These are phyloP conservation scores for Amiota minor DNA, from an alignment of 2,888 invertebrate species.

Conservation along the genomic window DNA sequence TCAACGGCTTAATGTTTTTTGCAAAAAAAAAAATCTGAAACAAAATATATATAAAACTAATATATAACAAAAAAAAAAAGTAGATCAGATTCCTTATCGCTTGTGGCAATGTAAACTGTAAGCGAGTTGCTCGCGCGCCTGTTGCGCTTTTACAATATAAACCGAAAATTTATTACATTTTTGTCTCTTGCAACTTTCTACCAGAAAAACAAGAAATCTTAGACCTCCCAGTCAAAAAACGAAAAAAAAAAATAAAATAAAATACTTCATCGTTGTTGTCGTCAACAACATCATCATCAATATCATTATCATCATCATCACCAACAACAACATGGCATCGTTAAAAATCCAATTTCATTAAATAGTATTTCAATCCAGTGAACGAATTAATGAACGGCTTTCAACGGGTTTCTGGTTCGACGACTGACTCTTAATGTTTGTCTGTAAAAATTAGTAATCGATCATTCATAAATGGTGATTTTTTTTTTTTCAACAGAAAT, in stretches of 20 bases:
- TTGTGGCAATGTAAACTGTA: too few relatives aligned
- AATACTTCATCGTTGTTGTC: neutral
- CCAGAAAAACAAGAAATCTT: too few relatives aligned
- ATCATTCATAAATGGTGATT: neutral
- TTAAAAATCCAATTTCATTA: constrained; percentile 45
- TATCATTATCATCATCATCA: neutral
- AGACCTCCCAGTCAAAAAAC: too few relatives aligned
- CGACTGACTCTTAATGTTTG: constrained; percentile 22
- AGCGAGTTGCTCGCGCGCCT: neutral
- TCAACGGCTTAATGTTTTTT: too few relatives aligned
- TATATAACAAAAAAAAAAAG: neutral
- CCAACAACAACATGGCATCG: neutral
- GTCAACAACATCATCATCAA: neutral
- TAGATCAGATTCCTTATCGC: constrained; percentile 9
- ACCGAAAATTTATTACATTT: too few relatives aligned
- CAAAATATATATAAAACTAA: neutral
- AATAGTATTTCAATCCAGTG: constrained; percentile 55
- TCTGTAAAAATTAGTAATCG: neutral
- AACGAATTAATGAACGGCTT: constrained; percentile 65
- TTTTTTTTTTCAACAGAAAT: too few relatives aligned
- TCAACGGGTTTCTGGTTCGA: constrained; percentile 49
- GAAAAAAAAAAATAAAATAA: too few relatives aligned
- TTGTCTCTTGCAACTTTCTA: neutral
- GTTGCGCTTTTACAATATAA: neutral
- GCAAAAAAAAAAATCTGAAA: neutral